These are phyloP conservation scores for Nycticryphes semicollaris DNA, from an alignment of 2,113 vertebrate genomes.

Conservation along the genomic window DNA sequence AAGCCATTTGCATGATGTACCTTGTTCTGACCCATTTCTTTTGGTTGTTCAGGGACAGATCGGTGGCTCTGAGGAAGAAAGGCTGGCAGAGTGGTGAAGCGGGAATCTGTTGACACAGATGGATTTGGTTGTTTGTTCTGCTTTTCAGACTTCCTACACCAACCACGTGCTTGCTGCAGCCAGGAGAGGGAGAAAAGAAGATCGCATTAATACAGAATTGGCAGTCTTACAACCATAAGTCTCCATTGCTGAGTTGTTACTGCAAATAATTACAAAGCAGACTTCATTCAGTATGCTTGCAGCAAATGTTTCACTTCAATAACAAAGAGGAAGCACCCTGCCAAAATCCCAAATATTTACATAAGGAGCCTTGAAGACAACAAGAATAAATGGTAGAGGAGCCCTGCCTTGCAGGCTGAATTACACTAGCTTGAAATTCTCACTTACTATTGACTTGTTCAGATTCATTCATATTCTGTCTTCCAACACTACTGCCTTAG, in stretches of 20 bases:
- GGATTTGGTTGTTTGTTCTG: conserved; percentile 47
- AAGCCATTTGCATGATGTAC: neutral
- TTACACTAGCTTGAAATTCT: neutral
- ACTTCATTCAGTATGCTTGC: conserved; percentile 11
- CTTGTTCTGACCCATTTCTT: neutral
- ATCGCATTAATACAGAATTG: conserved; percentile 32
- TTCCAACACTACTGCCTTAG: neutral
- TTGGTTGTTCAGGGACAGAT: conserved; percentile 48
- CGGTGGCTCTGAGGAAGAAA: conserved; percentile 5
- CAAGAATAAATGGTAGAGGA: conserved; percentile 17
- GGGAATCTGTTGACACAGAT: conserved; percentile 45
- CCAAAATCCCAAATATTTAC: conserved; percentile 67
- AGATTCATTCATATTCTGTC: conserved; percentile 18
- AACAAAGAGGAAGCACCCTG: conserved; percentile 39
- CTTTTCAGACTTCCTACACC: conserved; percentile 65
- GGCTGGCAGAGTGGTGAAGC: conserved; percentile 7
- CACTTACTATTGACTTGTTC: neutral
- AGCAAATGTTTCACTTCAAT: conserved; percentile 49
- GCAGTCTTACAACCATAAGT: neutral
- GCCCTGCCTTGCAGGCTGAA: neutral
- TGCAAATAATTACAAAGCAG: conserved; percentile 42
- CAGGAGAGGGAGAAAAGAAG: conserved; percentile 1
- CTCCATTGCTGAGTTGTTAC: neutral
- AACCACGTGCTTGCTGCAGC: conserved; percentile 76
- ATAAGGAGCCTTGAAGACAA: conserved; percentile 33